These are phyloP conservation scores for Anoplius nigerrimus DNA, from an alignment of 2,888 invertebrate species.

Conservation along the genomic window DNA sequence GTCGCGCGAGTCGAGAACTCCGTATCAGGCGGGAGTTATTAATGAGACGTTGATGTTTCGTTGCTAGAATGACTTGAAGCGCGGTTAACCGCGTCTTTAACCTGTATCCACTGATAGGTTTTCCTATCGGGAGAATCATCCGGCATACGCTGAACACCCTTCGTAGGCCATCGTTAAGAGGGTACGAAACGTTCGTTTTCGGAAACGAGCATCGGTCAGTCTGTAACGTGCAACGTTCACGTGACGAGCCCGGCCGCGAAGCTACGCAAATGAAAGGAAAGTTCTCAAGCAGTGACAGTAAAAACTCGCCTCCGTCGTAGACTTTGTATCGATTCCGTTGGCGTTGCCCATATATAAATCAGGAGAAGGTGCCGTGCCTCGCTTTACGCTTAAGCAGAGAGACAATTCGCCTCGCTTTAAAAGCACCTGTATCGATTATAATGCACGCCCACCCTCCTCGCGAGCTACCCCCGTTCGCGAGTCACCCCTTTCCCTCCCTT, in stretches of 20 bases:
- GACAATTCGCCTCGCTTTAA: slow-evolving; percentile 23
- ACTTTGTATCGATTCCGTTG: slow-evolving; percentile 7
- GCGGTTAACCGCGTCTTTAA: too few species aligned
- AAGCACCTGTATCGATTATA: slow-evolving; percentile 42
- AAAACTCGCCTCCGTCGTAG: not conserved
- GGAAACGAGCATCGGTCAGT: too few species aligned
- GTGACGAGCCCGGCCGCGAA: too few species aligned
- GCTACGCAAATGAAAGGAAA: too few species aligned
- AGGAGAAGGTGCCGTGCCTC: not conserved
- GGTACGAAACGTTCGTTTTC: too few species aligned
- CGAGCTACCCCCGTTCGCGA: slow-evolving; percentile 17
- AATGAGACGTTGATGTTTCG: not conserved
- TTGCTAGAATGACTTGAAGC: not conserved
- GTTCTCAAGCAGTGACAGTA: too few species aligned
- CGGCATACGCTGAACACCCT: too few species aligned
- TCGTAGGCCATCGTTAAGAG: too few species aligned
- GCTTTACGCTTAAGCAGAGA: not conserved
- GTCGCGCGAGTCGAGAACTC: not conserved
- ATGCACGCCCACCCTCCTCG: slow-evolving; percentile 25
- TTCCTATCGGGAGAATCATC: too few species aligned
- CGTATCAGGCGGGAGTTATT: too few species aligned
- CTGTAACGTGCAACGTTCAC: too few species aligned
- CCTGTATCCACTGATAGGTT: too few species aligned
- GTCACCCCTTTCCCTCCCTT: not conserved
- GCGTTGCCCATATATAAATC: not conserved